Base-by-base conservation (phyloP, 2,888 invertebrate genomes). In the Diachrysia chrysitis region DNA sequence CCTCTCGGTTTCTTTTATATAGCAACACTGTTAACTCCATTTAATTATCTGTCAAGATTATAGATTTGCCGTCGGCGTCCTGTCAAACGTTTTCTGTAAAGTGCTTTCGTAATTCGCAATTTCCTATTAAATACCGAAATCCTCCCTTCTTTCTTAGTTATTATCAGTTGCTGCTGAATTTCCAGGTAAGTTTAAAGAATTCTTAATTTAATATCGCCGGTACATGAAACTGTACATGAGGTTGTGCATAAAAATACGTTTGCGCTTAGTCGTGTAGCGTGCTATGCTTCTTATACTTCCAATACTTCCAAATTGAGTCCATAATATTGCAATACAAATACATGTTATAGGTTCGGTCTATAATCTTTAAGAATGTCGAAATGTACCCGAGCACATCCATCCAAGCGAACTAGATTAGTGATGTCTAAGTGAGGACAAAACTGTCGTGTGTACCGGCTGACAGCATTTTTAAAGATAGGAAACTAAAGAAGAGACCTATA, bases 1-100 rank as follows among this genome's bases (percentile, higher is more conserved):
- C n/a, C n/a, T n/a, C n/a, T n/a, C n/a, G n/a, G n/a, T n/a, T n/a
- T 42, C n/a, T 42, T n/a, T 42, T n/a, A n/a, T 6, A 3, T 51
- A 17, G 29, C 29, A 37, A 35, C 25, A 25, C 14, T 58, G 2
- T 14, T 1, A 4, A 0, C 29, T 4, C n/a, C n/a, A n/a, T n/a
- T 10, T 14, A 2, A 32, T 37, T n/a, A 1, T 10, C 16, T 63
- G 60, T 65, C 69, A 68, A 73, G 55, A 60, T n/a, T n/a, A n/a
- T n/a, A n/a, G n/a, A n/a, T n/a, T 42, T 42, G n/a, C 42, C n/a
- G 7, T 69, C 73, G 68, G 83, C 83, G 81, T 81, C 81, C 81
- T 78, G 83, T 81, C 81, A 80, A 63, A 78, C 42, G n/a, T 42
- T 65, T 64, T 71, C 71, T 57, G 66, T 58, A 32, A 51, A 58